These are phyloP conservation scores for Cepaea hortensis DNA, from an alignment of 2,888 invertebrate species.

Conservation along the genomic window DNA sequence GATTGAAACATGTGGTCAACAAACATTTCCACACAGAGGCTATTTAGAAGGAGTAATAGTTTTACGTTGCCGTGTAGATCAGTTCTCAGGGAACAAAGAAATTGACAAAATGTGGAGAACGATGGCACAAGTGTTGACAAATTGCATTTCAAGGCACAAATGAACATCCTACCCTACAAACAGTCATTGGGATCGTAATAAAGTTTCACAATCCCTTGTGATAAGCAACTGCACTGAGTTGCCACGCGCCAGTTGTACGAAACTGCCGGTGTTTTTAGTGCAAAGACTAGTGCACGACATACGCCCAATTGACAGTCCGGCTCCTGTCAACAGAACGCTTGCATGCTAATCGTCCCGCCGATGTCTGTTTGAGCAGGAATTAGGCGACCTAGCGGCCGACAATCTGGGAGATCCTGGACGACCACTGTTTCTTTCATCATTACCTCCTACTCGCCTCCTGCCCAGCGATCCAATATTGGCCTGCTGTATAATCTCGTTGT, in stretches of 20 bases:
- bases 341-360: conserved; percentile 26
- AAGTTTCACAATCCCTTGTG: too few relatives aligned
- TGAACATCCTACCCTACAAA: too few relatives aligned
- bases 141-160: too few relatives aligned
- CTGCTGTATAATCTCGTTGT: neutral
- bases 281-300: conserved; percentile 8
- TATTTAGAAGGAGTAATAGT: too few relatives aligned
- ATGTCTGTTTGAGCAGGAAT: conserved; percentile 40
- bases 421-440: neutral
- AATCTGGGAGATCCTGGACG: conserved; percentile 25
- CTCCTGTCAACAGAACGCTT: conserved; percentile 36
- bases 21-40: too few relatives aligned
- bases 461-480: neutral
- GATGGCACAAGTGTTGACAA: too few relatives aligned
- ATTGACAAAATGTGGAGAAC: too few relatives aligned
- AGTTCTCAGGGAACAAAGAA: too few relatives aligned
- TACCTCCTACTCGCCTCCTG: neutral
- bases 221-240: neutral
- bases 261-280: conserved; percentile 25
- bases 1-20: too few relatives aligned
- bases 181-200: too few relatives aligned
- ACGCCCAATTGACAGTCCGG: conserved; percentile 30
- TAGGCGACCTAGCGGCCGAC: conserved; percentile 9
- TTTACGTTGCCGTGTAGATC: too few relatives aligned
- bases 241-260: conserved; percentile 27